These are phyloP conservation scores for Microplitis mediator DNA, from an alignment of 1,140 invertebrate genomes.

Conservation along the genomic window DNA sequence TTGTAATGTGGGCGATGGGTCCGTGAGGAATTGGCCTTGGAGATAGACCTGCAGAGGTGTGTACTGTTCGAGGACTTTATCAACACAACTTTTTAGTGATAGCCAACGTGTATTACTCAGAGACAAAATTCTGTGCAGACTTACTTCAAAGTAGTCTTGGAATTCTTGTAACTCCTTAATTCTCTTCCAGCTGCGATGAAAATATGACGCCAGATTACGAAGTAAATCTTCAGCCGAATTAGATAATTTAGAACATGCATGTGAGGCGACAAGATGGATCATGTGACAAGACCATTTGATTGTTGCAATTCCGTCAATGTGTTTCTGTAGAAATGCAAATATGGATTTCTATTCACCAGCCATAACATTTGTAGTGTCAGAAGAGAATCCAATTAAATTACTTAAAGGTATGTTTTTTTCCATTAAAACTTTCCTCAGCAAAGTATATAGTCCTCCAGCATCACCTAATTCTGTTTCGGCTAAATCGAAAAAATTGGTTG, in stretches of 20 bases:
- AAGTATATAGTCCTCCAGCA: neutral
- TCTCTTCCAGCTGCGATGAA: neutral
- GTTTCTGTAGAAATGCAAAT: neutral
- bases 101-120: neutral
- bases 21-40: neutral
- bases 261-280: neutral
- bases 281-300: neutral
- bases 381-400: neutral
- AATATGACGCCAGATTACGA: neutral
- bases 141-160: neutral
- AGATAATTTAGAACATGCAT: neutral
- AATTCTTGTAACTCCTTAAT: neutral
- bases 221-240: neutral
- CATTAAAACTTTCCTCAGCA: neutral
- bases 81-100: neutral
- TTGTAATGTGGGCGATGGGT: neutral
- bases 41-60: neutral
- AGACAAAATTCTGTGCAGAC: neutral
- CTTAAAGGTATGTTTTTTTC: neutral
- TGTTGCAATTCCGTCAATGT: neutral
- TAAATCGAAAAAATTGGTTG: neutral
- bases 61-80: neutral
- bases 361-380: neutral
- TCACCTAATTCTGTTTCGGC: neutral
- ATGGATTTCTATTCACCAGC: neutral